These are phyloP conservation scores for Rhinolophus sinicus DNA, from an alignment of 2,113 vertebrate genomes.

Conservation along the genomic window DNA sequence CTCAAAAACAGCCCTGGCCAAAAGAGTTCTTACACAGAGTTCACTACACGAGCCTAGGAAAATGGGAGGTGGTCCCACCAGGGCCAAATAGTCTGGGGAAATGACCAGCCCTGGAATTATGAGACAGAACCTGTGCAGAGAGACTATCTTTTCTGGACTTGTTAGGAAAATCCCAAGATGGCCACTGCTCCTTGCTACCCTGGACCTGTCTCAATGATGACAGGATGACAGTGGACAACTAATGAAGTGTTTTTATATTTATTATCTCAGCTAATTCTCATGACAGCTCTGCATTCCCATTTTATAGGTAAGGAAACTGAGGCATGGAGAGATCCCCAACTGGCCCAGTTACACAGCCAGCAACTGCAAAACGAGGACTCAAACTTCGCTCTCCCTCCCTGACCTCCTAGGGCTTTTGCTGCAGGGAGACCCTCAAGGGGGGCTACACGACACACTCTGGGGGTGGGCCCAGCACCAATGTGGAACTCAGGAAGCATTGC, in stretches of 20 bases:
- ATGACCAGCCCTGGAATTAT: background rate
- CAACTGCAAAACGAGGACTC: background rate
- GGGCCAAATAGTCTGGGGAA: background rate
- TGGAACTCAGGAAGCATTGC: background rate
- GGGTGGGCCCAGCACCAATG: background rate
- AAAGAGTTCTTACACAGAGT: background rate
- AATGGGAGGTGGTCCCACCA: background rate
- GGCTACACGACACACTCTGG: background rate
- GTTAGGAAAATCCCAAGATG: slow-evolving; percentile 6
- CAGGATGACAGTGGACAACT: background rate
- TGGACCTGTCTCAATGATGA: background rate
- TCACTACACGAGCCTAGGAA: background rate
- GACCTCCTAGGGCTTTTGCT: background rate
- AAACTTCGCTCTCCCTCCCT: background rate
- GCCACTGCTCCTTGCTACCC: background rate
- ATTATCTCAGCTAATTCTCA: background rate
- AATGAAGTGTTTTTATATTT: background rate
- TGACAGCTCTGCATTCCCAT: background rate
- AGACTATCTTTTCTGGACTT: background rate
- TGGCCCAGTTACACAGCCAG: background rate
- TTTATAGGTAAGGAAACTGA: slow-evolving; percentile 11
- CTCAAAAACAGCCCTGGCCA: background rate
- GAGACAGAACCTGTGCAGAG: background rate
- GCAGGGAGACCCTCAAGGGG: background rate
- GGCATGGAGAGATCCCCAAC: background rate